Conservation (phyloP, 2,113 vertebrate species). For the Trichomycterus rosablanca region DNA sequence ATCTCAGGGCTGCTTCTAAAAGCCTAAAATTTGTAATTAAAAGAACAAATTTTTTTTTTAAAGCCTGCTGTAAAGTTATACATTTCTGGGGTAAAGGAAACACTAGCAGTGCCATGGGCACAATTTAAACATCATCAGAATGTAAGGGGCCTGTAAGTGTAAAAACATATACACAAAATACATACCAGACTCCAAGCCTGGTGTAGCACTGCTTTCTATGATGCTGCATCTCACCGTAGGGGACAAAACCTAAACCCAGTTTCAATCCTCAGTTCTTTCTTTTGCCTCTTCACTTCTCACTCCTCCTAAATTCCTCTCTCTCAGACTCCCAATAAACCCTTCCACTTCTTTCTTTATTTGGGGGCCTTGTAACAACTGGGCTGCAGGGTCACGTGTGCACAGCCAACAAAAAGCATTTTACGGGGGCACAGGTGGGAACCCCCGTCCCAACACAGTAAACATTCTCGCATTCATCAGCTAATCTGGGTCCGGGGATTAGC, state of each 20-base stretch:
- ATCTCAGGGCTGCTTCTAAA: too few relatives aligned
- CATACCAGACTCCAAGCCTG: slow-evolving; percentile 61
- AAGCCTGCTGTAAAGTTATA: too few relatives aligned
- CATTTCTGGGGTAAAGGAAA: too few relatives aligned
- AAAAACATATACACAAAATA: slow-evolving; percentile 31
- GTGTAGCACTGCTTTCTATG: slow-evolving; percentile 34
- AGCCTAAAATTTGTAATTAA: too few relatives aligned
- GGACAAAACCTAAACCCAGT: neutral
- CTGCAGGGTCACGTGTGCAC: slow-evolving; percentile 33
- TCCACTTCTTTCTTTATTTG: slow-evolving; percentile 34
- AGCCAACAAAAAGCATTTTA: slow-evolving; percentile 46
- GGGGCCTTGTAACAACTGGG: slow-evolving; percentile 31
- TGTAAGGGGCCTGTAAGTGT: neutral
- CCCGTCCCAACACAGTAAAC: neutral
- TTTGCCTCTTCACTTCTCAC: neutral
- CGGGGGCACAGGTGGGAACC: slow-evolving; percentile 23
- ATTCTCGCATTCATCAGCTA: slow-evolving; percentile 37
- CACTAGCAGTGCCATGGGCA: too few relatives aligned
- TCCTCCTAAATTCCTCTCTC: slow-evolving; percentile 10
- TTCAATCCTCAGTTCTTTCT: slow-evolving; percentile 12
- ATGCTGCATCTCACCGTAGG: slow-evolving; percentile 40
- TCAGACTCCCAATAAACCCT: slow-evolving; percentile 9
- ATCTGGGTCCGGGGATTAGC: slow-evolving; percentile 5
- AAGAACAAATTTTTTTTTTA: too few relatives aligned
- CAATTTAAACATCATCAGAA: too few relatives aligned